phyloP scores from a whole-genome alignment of 2,113 vertebrate species.

The Stegastes partitus region DNA sequence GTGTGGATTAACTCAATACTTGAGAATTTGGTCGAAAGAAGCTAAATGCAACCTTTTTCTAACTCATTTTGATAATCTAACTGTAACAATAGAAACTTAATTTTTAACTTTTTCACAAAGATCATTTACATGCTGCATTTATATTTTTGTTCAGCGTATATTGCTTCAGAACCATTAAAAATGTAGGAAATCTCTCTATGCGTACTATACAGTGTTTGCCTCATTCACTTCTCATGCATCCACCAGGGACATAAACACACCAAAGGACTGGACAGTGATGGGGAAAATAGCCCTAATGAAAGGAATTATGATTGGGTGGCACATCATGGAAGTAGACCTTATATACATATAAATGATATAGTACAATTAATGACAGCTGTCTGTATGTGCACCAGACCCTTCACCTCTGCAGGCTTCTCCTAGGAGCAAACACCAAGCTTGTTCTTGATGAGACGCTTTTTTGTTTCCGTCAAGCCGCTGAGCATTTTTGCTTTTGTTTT shows the following conservation, averaged over 20 bases:
- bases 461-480: conserved; percentile 32
- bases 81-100: too few relatives aligned
- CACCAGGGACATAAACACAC: conserved; percentile 20
- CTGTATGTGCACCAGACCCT: conserved; percentile 40
- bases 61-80: too few relatives aligned
- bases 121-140: too few relatives aligned
- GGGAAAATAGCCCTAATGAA: conserved; percentile 39
- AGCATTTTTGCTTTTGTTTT: conserved; percentile 72
- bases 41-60: too few relatives aligned
- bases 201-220: conserved; percentile 43
- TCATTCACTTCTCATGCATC: conserved; percentile 41
- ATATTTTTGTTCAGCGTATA: conserved; percentile 1
- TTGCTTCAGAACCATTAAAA: conserved; percentile 53
- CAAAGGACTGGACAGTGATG: conserved; percentile 21
- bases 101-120: too few relatives aligned
- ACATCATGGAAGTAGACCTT: conserved; percentile 37
- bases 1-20: too few relatives aligned
- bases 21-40: too few relatives aligned
- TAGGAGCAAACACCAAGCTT: conserved; percentile 5
- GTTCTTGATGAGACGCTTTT: conserved; percentile 23
- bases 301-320: conserved; percentile 25
- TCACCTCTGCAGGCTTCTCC: conserved; percentile 4
- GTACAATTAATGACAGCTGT: conserved; percentile 32
- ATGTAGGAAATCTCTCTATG: conserved; percentile 16
- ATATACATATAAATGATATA: conserved; percentile 51